phyloP scores from a whole-genome alignment of 1,140 invertebrate species.

The Arctopsyche grandis region DNA sequence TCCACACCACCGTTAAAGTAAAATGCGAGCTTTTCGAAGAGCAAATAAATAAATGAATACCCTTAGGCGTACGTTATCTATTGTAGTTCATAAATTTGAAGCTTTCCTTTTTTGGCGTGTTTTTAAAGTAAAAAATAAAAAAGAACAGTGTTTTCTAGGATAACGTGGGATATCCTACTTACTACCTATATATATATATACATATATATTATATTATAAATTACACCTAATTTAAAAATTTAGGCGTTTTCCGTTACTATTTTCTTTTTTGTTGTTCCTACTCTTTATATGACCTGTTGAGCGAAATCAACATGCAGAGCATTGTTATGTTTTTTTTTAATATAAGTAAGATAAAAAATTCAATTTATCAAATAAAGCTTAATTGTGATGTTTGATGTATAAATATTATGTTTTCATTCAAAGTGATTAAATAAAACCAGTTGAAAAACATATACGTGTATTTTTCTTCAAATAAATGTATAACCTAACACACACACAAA shows the following conservation, averaged over 20 bases:
- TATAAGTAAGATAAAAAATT: constrained; percentile 42
- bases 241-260: background rate
- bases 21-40: constrained; percentile 12
- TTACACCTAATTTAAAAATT: background rate
- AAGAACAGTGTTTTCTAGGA: constrained; percentile 10
- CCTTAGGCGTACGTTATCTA: constrained; percentile 21
- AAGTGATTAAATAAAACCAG: constrained; percentile 54
- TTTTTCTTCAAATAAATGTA: background rate
- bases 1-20: background rate
- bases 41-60: constrained; percentile 8
- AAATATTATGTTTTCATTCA: constrained; percentile 52
- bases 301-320: constrained; percentile 46
- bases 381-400: constrained; percentile 55
- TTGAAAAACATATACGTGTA: constrained; percentile 44
- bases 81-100: constrained; percentile 15
- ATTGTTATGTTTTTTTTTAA: constrained; percentile 54
- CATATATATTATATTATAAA: background rate
- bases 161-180: constrained; percentile 15
- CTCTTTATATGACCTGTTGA: constrained; percentile 45
- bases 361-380: constrained; percentile 52
- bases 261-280: constrained; percentile 47
- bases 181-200: too few relatives aligned
- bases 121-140: background rate
- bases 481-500: background rate
- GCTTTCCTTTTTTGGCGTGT: constrained; percentile 18